Evolutionary conservation across 2,888 invertebrate species (phyloP).

Genomic region (Linnaemya vulpina): DNA sequence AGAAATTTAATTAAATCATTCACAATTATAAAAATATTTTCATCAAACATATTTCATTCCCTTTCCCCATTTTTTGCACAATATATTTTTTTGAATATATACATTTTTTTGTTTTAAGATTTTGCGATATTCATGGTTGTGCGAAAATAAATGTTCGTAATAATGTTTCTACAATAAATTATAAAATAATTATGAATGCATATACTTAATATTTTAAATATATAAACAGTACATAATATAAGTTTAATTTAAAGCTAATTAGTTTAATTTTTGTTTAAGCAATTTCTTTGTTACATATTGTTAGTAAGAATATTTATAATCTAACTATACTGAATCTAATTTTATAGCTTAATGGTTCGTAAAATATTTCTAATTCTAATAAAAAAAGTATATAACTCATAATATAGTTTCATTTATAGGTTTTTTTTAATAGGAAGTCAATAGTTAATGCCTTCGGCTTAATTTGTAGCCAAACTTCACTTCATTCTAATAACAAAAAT

Average conservation of each 20-base stretch:
- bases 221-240: conserved; percentile 1
- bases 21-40: conserved; percentile 68
- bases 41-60: conserved; percentile 11
- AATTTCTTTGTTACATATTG: background rate
- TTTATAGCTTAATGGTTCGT: too few species aligned
- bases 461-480: too few species aligned
- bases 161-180: conserved; percentile 65
- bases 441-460: too few species aligned
- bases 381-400: too few species aligned
- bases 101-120: conserved; percentile 7
- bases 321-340: too few species aligned
- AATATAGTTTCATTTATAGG: too few species aligned
- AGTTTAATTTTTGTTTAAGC: conserved; percentile 9
- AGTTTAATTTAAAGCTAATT: conserved; percentile 49
- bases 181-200: conserved; percentile 54
- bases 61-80: conserved; percentile 27
- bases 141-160: conserved; percentile 69
- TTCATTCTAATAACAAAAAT: too few species aligned
- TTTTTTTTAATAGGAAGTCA: too few species aligned
- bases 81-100: background rate
- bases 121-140: conserved; percentile 62
- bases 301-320: background rate
- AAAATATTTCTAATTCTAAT: too few species aligned
- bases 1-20: conserved; percentile 76
- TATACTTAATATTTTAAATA: conserved; percentile 27